Conservation (phyloP, 2,113 vertebrate species). For the Aspiorhynchus laticeps region DNA sequence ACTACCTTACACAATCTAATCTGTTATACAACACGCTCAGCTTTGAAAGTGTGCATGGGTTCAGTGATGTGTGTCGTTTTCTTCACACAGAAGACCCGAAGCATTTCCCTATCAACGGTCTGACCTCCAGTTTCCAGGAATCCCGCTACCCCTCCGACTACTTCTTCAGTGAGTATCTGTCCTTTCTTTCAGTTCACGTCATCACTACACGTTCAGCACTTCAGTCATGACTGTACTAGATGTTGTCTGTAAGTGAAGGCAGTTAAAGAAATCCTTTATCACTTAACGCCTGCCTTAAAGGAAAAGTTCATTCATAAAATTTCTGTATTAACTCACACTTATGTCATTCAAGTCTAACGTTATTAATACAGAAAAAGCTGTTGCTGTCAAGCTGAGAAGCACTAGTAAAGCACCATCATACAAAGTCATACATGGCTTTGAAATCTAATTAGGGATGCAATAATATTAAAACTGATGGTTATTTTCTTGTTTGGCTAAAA, state of each 20-base stretch:
- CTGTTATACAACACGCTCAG: not conserved
- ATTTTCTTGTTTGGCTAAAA: not conserved
- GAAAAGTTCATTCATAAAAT: not conserved
- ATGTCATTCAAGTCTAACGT: not conserved
- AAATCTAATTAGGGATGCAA: not conserved
- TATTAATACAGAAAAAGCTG: not conserved
- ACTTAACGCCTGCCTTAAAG: not conserved
- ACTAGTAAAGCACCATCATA: not conserved
- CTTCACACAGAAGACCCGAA: conserved; percentile 90
- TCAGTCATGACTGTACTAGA: conserved; percentile 17
- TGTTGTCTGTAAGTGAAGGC: conserved; percentile 44
- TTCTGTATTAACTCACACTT: not conserved
- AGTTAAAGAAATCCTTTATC: not conserved
- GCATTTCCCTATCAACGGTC: conserved; percentile 87
- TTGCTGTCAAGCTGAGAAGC: not conserved
- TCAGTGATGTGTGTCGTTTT: conserved; percentile 41
- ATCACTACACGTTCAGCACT: conserved; percentile 21
- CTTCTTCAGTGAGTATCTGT: conserved; percentile 93
- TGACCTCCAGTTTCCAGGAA: conserved; percentile 87
- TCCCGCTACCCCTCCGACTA: conserved; percentile 96
- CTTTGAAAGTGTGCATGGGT: not conserved
- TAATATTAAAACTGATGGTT: not conserved
- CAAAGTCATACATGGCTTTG: no score
- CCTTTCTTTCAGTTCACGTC: conserved; percentile 14
- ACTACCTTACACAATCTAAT: not conserved